Base-by-base conservation (phyloP, 2,888 invertebrate genomes). In the Gerris lacustris region DNA sequence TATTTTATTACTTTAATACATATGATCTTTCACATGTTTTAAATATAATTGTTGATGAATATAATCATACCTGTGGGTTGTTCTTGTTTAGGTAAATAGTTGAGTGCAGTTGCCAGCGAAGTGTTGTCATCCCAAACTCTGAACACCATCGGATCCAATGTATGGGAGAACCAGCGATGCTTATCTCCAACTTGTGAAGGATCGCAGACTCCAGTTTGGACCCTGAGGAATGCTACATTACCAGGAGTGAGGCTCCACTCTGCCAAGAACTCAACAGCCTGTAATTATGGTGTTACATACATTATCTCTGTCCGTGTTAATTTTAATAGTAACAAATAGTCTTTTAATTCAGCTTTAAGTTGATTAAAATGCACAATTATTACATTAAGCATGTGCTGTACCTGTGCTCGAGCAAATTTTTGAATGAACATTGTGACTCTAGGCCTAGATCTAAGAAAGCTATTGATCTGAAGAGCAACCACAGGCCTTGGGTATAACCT, bases 181-280 rank as follows among this genome's bases (percentile, higher is more conserved):
- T 99, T 99, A 82, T 99, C 99, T 44, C 99, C 99, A 71, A 99
- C 91, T 80, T 94, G 91, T 18, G 90, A 86, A 0, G 98, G 97
- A 82, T 96, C 96, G 79, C 92, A 89, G 17, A 96, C 88, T 45
- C 98, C 98, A 0, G 97, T 98, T 79, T 99, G 98, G 0, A 99
- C 95, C 6, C 99, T 87, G 66, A 97, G 86, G 79, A 97, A 99
- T 5, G 98, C 97, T 72, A 98, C 96, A 82, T 99, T 99, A 77
- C 90, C 92, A 0, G 99, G 99, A 2, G 96, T 95, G 11, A 99
- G 83, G 0, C 94, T 94, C 96, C 98, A 99, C 81, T 99, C 99
- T 0, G 98, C 98, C 75, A 98, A 86, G 81, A 95, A 99, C 80
- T 99, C 99, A 1, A 99, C 98, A 0, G 99, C 98, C 87, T 91